phyloP scores from a whole-genome alignment of 2,888 invertebrate species.

The Lasioglossum leucozonium region DNA sequence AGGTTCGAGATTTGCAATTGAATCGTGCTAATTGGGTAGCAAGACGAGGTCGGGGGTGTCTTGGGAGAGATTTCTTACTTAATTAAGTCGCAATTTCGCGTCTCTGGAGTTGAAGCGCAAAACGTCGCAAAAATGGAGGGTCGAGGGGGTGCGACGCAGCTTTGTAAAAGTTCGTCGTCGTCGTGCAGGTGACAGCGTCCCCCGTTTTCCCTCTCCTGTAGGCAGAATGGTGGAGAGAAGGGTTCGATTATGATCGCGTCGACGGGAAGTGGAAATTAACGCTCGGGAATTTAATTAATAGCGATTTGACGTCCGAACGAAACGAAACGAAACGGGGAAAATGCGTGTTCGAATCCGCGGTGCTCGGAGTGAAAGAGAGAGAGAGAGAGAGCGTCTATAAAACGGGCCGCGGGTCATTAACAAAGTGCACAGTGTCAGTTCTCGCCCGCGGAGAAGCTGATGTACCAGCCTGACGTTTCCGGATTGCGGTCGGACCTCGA shows the following conservation, averaged over 20 bases:
- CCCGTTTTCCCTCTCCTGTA: background rate
- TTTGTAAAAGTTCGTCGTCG: constrained; percentile 9
- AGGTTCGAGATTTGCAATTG: constrained; percentile 41
- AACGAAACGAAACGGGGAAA: background rate
- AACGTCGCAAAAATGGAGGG: constrained; percentile 24
- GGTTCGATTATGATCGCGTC: background rate
- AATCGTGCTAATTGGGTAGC: constrained; percentile 42
- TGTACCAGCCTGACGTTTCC: constrained; percentile 54
- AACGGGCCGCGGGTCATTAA: constrained; percentile 23
- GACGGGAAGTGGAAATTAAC: background rate
- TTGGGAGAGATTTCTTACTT: constrained; percentile 41
- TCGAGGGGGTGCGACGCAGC: no score
- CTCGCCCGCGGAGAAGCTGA: constrained; percentile 22
- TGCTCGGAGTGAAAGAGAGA: background rate
- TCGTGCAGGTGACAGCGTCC: constrained; percentile 6
- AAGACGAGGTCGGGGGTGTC: background rate
- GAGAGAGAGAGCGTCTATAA: background rate
- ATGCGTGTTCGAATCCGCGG: background rate
- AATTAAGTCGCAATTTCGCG: constrained; percentile 55
- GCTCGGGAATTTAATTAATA: background rate
- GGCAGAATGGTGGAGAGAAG: background rate
- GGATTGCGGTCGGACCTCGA: constrained; percentile 54
- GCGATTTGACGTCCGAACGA: background rate
- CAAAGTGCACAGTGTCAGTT: constrained; percentile 32
- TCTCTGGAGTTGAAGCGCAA: constrained; percentile 35